Evolutionary conservation across 30 jellyfish, hydroid and myxozoan genomes (phyloP), one percentile per base, ranked within the genome.

Genomic region (Phacellophora camtschatica): DNA sequence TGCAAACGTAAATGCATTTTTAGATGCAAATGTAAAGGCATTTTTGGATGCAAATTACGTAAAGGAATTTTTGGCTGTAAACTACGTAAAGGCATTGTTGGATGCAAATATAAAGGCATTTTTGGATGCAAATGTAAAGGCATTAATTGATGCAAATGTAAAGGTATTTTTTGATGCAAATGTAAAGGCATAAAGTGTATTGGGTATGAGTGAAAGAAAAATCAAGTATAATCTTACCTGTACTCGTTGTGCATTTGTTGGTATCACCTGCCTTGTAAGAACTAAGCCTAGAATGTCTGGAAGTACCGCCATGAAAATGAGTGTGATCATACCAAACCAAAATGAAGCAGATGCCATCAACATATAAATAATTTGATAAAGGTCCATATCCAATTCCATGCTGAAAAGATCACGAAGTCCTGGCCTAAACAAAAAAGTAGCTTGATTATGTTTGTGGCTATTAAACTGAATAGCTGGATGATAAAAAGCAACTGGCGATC

Each of bases 381-480:
- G 66, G 22, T 82, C 96, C 54, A 90, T 41, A 36, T 90, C 97
- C 59, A 54, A 66, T 22, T 71, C 62, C 88, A 90, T 16, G 82
- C 59, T 72, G 74, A 82, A 90, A 18, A 89, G 53, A 8, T 25
- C 46, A 32, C 90, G 86, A 9, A 90, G 63, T 30, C 95, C 90
- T 20, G 86, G 76, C 97, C 97, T 89, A 51, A 9, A 64, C 37
- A 27, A 66, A 57, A 31, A 51, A 5, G 39, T 15, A 30, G 61
- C 18, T 12, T 16, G n/a, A 2, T 2, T 51, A 11, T 25, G 0
- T 39, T 10, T 16, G 6, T 10, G 10, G 24, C 24, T 9, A 11
- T 7, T 15, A 10, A 10, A 15, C 23, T 55, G 24, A 8, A 11
- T 8, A 8, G 24, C 24, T 8, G 32, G 32, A 8, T 8, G 12